Evolutionary conservation across 2,888 invertebrate genomes (phyloP).

Genomic region (Ormyrus rosae): DNA sequence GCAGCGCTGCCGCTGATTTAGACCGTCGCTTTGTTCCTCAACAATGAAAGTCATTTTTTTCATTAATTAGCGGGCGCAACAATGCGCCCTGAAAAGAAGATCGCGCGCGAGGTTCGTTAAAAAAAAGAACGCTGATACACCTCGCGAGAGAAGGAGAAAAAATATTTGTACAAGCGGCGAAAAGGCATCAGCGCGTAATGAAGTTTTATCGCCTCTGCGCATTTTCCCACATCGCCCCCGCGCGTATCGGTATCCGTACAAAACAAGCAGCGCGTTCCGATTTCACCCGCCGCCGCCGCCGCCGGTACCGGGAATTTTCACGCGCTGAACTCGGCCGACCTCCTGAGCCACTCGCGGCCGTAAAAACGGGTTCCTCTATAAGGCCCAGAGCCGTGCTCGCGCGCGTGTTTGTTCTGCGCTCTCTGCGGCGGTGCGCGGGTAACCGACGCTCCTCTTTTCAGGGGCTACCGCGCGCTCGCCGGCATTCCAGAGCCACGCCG

Average conservation of each 20-base stretch:
- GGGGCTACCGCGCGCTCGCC: no score
- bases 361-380: background rate
- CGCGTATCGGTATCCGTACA: background rate
- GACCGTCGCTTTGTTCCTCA: background rate
- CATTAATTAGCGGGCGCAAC: no score
- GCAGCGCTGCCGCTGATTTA: no score
- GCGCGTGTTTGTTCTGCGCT: background rate
- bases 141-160: no score
- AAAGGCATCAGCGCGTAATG: no score
- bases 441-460: no score
- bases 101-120: no score
- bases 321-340: constrained; percentile 25
- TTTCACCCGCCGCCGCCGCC: constrained; percentile 20
- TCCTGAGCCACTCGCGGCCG: background rate
- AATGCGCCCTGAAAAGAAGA: no score
- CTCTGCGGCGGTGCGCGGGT: background rate
- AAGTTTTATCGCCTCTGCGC: no score
- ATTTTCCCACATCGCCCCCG: no score
- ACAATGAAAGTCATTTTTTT: background rate
- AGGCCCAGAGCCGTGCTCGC: background rate
- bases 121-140: no score
- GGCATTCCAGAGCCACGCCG: background rate
- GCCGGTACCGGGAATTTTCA: constrained; percentile 30
- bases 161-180: no score
- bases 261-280: constrained; percentile 17